A percentile compares a stretch with the other conserved stretches of the same genome.
These are phyloP conservation scores for Papilio polyxenes DNA, from an alignment of 1,140 invertebrate genomes.

Conservation along the genomic window DNA sequence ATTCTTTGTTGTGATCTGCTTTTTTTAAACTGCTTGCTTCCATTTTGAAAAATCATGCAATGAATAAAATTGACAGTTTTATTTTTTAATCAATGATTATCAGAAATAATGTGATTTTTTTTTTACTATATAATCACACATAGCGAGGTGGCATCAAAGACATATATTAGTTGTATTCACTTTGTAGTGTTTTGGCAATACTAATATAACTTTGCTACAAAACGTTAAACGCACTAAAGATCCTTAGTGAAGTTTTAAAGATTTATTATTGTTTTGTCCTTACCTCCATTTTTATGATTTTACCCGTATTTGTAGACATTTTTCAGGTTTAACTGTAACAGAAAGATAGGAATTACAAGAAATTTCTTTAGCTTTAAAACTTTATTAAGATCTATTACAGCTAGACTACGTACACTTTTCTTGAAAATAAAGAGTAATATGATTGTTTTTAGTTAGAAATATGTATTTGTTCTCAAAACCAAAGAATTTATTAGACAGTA, in stretches of 20 bases:
- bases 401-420: not conserved
- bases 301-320: conserved; percentile 78
- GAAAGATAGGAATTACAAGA: conserved; percentile 3
- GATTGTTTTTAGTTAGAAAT: not conserved
- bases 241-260: not conserved
- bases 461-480: conserved; percentile 18
- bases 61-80: no score
- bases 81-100: not conserved
- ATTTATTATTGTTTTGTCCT: conserved; percentile 42
- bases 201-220: not conserved
- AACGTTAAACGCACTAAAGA: not conserved
- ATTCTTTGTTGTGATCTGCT: no score
- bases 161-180: not conserved
- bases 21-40: no score
- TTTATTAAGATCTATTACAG: not conserved
- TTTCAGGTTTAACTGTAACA: conserved; percentile 46
- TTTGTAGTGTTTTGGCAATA: not conserved
- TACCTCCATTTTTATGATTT: conserved; percentile 81
- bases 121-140: not conserved
- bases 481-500: not conserved
- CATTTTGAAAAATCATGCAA: no score
- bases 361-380: not conserved
- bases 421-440: not conserved
- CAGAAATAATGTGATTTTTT: not conserved
- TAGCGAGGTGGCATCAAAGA: not conserved